Conservation (phyloP, 2,113 vertebrate genomes). For the Austrofundulus limnaeus region DNA sequence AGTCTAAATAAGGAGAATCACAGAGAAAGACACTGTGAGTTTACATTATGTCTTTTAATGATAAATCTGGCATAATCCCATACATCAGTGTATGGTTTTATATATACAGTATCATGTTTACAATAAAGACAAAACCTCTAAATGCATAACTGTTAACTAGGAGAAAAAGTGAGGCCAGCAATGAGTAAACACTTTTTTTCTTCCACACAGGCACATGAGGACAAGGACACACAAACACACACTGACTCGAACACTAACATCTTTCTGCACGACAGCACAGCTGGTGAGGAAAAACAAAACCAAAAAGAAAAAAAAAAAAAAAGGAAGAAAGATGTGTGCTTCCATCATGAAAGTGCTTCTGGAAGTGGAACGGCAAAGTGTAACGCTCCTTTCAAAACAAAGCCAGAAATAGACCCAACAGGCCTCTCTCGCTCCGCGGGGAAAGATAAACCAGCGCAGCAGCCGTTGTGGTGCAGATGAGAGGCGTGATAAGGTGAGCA, state of each 20-base stretch:
- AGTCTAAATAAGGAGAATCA: not conserved
- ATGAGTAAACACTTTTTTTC: constrained; percentile 39
- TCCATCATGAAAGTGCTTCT: constrained; percentile 45
- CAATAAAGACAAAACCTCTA: constrained; percentile 49
- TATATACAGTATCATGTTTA: constrained; percentile 59
- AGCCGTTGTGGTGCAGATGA: constrained; percentile 55
- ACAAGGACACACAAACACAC: constrained; percentile 31
- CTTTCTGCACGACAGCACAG: constrained; percentile 43
- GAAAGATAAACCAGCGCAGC: constrained; percentile 66
- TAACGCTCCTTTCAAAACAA: constrained; percentile 60
- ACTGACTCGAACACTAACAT: constrained; percentile 14
- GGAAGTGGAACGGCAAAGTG: constrained; percentile 57
- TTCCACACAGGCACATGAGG: constrained; percentile 23
- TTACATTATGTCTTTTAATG: constrained; percentile 56
- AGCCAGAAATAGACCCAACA: constrained; percentile 53
- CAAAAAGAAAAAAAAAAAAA: too few species aligned
- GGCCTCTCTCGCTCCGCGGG: constrained; percentile 37
- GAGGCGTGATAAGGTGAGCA: constrained; percentile 57
- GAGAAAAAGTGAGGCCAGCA: constrained; percentile 44
- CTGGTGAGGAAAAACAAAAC: constrained; percentile 24
- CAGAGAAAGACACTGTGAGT: not conserved
- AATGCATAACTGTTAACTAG: constrained; percentile 40
- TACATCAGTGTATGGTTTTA: constrained; percentile 60
- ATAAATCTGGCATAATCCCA: constrained; percentile 63
- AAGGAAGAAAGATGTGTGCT: too few species aligned